phyloP scores from a whole-genome alignment of 2,888 invertebrate species.

The Athalia circularis region DNA sequence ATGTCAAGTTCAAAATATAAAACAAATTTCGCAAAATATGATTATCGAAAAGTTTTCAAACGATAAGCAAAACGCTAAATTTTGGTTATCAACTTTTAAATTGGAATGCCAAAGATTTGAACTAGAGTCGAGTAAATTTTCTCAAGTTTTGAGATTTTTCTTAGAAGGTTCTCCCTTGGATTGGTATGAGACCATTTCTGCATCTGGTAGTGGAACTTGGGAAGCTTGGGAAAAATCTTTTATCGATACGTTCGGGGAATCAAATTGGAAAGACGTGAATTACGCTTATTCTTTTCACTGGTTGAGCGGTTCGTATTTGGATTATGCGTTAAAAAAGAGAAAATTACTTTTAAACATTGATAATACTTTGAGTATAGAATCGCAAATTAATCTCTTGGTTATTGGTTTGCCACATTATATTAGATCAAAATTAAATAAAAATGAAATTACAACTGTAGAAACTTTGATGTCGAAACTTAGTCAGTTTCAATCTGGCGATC shows the following conservation, averaged over 20 bases:
- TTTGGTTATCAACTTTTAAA: slow-evolving; percentile 24
- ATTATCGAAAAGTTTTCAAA: slow-evolving; percentile 48
- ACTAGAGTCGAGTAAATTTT: slow-evolving; percentile 35
- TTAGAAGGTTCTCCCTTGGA: slow-evolving; percentile 50
- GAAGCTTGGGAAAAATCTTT: slow-evolving; percentile 42
- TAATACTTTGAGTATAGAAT: not conserved
- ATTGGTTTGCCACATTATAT: slow-evolving; percentile 32
- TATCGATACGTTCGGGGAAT: slow-evolving; percentile 37
- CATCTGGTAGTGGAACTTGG: too few species aligned
- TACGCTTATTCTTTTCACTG: slow-evolving; percentile 44
- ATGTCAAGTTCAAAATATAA: too few species aligned
- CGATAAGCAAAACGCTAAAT: slow-evolving; percentile 43
- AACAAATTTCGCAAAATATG: slow-evolving; percentile 42
- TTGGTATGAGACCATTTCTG: too few species aligned
- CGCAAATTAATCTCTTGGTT: slow-evolving; percentile 32
- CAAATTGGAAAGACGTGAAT: slow-evolving; percentile 31
- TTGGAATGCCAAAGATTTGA: slow-evolving; percentile 46
- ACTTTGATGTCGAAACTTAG: slow-evolving; percentile 19
- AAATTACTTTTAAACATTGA: slow-evolving; percentile 24
- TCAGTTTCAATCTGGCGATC: too few species aligned
- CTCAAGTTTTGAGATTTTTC: slow-evolving; percentile 46
- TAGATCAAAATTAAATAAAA: slow-evolving; percentile 16
- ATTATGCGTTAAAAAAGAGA: slow-evolving; percentile 44
- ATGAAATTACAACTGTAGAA: not conserved
- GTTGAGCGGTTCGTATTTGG: slow-evolving; percentile 33